Base-by-base conservation (phyloP, 2,888 invertebrate genomes). In the Yponomeuta sedellus region DNA sequence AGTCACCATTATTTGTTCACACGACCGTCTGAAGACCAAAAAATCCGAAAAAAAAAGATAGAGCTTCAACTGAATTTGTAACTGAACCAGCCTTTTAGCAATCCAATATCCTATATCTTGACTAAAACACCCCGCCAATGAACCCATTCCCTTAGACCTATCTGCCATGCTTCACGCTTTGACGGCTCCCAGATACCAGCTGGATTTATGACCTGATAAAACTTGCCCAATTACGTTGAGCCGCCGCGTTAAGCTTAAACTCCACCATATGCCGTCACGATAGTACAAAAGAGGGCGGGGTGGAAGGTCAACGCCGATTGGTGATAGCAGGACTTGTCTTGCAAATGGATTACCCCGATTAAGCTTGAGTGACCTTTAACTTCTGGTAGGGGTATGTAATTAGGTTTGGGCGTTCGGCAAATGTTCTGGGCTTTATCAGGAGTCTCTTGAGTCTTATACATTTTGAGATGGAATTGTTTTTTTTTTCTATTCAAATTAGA, bases 201-300 rank as follows among this genome's bases (percentile, higher is more conserved):
- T 78, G 78, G 84, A 89, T 88, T 89, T 90, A 89, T 82, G 85
- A 81, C 80, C 85, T 84, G 88, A 89, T 88, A 87, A 86, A 85
- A 80, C 81, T 73, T 74, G 72, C 73, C 88, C 86, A 81, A 76
- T 71, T 69, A 75, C 22, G 22, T 65, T 57, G 57, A 64, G 57
- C 64, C 16, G 1, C 57, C 16, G 10, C n/a, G 10, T 16, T 56
- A 25, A n/a, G 11, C n/a, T n/a, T n/a, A 16, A 34, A 5, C 62
- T 44, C 44, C 44, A 8, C 12, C 56, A 65, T 66, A 67, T 63
- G 67, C 68, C 69, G 44, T 64, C 28, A 52, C 12, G 44, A 16
- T 25, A 16, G 69, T 68, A 69, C 69, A 70, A 69, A 71, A 16
- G 22, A 12, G 71, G 67, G 70, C 70, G 73, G 68, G 69, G 73